Evolutionary conservation across 2,888 invertebrate species (phyloP).

Genomic region (Homarus gammarus): DNA sequence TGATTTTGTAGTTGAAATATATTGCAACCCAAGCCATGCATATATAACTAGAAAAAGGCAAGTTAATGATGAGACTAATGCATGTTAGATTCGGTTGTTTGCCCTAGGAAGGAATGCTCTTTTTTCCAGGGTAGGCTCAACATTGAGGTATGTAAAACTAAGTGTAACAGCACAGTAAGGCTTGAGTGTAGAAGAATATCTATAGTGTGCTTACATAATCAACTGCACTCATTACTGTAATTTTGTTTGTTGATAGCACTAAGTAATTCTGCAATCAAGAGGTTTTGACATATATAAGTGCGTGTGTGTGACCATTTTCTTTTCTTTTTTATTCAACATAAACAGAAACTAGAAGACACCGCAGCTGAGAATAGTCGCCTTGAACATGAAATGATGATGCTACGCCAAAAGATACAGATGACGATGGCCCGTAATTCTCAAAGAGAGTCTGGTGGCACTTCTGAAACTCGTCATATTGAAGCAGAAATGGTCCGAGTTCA

Average conservation of each 20-base stretch:
- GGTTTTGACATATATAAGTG: no score
- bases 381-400: conserved; percentile 90
- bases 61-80: background rate
- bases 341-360: conserved; percentile 92
- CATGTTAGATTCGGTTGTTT: conserved; percentile 23
- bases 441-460: conserved; percentile 58
- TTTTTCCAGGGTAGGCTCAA: background rate
- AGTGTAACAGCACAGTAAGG: background rate
- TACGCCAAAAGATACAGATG: conserved; percentile 87
- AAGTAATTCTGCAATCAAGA: no score
- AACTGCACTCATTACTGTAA: background rate
- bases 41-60: conserved; percentile 8
- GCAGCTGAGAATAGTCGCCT: conserved; percentile 93
- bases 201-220: background rate
- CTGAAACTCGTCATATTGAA: conserved; percentile 79
- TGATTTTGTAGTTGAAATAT: background rate
- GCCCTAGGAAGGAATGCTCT: background rate
- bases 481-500: conserved; percentile 90
- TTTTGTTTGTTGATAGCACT: background rate
- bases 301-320: background rate
- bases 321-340: background rate
- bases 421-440: conserved; percentile 76
- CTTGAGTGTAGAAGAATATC: background rate
- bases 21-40: conserved; percentile 27
- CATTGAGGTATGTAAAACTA: background rate